Evolutionary conservation across 92 coral and sea anemone species (phyloP).

Genomic region (Actinostola sp.): DNA sequence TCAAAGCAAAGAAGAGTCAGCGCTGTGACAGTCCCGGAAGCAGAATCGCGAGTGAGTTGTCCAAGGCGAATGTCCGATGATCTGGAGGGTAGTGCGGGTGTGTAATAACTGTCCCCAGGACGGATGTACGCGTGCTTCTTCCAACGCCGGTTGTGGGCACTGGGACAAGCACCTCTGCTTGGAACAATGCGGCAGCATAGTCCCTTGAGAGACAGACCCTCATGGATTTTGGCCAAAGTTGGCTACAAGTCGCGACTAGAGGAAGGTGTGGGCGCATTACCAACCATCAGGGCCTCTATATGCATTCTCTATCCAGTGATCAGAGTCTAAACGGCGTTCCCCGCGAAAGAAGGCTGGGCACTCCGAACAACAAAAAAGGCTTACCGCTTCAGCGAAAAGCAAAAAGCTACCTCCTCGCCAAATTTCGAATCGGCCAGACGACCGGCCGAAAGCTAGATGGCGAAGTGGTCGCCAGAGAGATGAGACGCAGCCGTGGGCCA

Average conservation of each 20-base stretch:
- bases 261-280: conserved; percentile 38
- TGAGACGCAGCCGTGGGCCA: conserved; percentile 32
- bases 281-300: not conserved
- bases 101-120: conserved; percentile 28
- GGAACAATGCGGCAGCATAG: conserved; percentile 27
- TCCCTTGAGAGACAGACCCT: conserved; percentile 34
- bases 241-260: conserved; percentile 33
- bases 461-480: conserved; percentile 42
- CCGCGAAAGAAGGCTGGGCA: conserved; percentile 41
- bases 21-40: too few species aligned
- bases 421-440: conserved; percentile 51
- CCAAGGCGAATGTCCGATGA: not conserved
- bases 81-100: not conserved
- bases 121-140: conserved; percentile 50
- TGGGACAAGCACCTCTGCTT: conserved; percentile 41
- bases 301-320: too few species aligned
- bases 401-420: conserved; percentile 21
- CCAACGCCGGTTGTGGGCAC: conserved; percentile 25
- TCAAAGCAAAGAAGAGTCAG: not conserved
- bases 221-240: conserved; percentile 38
- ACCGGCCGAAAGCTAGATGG: conserved; percentile 48
- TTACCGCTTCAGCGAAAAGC: conserved; percentile 40
- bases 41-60: too few species aligned
- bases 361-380: conserved; percentile 30
- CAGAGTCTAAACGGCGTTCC: too few species aligned